A percentile compares a stretch with the other conserved stretches of the same genome.
Evolutionary conservation across 2,888 invertebrate species (phyloP).

Genomic region (Ametastegia equiseti): DNA sequence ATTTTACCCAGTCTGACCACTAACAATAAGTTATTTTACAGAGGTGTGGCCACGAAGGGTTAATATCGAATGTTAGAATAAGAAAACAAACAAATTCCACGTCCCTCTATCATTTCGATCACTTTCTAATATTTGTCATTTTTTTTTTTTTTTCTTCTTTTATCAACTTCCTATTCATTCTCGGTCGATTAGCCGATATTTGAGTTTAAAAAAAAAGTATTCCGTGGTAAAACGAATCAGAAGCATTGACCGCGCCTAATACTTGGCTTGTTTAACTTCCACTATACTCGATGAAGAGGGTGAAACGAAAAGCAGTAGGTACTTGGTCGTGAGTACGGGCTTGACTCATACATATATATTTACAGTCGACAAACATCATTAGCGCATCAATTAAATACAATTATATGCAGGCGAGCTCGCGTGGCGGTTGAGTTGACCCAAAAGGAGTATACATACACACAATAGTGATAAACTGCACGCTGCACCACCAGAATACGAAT

Average conservation of each 20-base stretch:
- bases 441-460: slow-evolving; percentile 2
- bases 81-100: no score
- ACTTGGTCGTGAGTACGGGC: background rate
- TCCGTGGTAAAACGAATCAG: background rate
- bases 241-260: background rate
- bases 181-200: no score
- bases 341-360: background rate
- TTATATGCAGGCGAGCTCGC: slow-evolving; percentile 36
- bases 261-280: slow-evolving; percentile 16
- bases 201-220: background rate
- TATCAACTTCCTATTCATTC: no score
- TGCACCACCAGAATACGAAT: background rate
- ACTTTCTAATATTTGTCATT: no score
- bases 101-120: no score
- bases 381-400: slow-evolving; percentile 35
- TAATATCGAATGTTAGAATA: no score
- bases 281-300: background rate
- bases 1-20: no score
- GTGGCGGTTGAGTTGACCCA: slow-evolving; percentile 7
- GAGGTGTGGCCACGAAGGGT: no score
- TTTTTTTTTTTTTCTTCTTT: no score
- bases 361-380: slow-evolving; percentile 21
- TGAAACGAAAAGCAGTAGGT: background rate
- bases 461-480: background rate
- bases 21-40: no score